Percentiles rank a stretch among this genome's conserved stretches.
These are phyloP conservation scores for Pagetopsis macropterus DNA, from an alignment of 2,797 vertebrate species.

Conservation along the genomic window DNA sequence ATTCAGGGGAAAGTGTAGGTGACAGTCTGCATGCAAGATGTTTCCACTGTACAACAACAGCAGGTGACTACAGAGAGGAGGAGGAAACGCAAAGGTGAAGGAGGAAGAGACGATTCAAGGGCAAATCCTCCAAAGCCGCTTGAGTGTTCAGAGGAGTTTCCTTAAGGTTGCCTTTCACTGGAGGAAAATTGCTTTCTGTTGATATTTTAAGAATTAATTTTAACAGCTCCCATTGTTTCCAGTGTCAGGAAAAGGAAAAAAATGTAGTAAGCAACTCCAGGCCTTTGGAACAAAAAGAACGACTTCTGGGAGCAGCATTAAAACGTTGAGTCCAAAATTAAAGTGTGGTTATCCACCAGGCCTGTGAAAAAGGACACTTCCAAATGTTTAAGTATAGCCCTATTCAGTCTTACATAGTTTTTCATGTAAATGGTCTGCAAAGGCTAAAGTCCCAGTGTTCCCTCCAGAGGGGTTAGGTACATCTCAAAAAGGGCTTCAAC, in stretches of 20 bases:
- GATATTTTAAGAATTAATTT: background rate
- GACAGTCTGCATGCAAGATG: conserved; percentile 51
- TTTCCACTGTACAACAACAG: conserved; percentile 46
- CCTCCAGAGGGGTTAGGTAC: no score
- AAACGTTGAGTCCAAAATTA: conserved; percentile 8
- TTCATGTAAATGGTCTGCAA: no score
- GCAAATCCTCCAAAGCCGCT: background rate
- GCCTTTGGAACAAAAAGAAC: background rate
- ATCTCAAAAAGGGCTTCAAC: background rate
- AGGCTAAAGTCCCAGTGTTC: no score
- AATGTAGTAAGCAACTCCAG: background rate
- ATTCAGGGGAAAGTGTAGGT: conserved; percentile 42
- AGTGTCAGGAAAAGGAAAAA: background rate
- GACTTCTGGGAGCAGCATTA: conserved; percentile 13
- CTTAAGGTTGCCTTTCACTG: no score
- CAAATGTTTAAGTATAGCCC: background rate
- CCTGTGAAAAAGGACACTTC: background rate
- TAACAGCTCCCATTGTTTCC: background rate
- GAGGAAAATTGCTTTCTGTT: no score
- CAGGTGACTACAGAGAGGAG: conserved; percentile 40
- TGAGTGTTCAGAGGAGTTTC: conserved; percentile 3
- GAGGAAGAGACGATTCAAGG: conserved; percentile 24
- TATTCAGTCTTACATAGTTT: no score
- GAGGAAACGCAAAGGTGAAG: conserved; percentile 1
- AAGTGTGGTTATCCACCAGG: background rate